Percentiles rank a stretch among this genome's conserved stretches.
Conservation (phyloP, 1,140 invertebrate genomes). For the Listronotus oregonensis region DNA sequence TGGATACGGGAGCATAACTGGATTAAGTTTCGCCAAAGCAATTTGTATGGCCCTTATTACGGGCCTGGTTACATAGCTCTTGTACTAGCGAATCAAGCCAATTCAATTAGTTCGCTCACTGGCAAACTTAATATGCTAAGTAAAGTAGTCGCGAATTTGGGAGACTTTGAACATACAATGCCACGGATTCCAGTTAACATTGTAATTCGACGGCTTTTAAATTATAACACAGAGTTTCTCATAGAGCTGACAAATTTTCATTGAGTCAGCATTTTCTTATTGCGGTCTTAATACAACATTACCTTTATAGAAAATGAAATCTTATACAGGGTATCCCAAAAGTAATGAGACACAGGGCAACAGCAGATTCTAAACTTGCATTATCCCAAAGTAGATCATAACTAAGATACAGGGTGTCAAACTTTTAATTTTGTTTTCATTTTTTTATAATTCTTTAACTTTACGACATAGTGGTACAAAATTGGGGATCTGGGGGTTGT, state of each 20-base stretch:
- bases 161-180: constrained; percentile 27
- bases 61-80: constrained; percentile 48
- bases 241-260: background rate
- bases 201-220: constrained; percentile 31
- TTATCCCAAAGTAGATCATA: no score
- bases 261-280: no score
- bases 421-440: no score
- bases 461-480: no score
- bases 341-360: no score
- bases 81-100: constrained; percentile 51
- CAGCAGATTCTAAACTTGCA: no score
- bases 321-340: no score
- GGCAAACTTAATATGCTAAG: constrained; percentile 53
- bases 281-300: no score
- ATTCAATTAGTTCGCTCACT: constrained; percentile 53
- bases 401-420: no score
- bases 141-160: constrained; percentile 51
- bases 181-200: constrained; percentile 31
- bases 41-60: constrained; percentile 54
- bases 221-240: constrained; percentile 2
- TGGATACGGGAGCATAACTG: constrained; percentile 48
- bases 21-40: constrained; percentile 53
- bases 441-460: no score
- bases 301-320: no score
- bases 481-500: no score